A percentile compares a stretch with the other conserved stretches of the same genome.
phyloP scores from a whole-genome alignment of 2,113 vertebrate species.

The Riparia riparia region DNA sequence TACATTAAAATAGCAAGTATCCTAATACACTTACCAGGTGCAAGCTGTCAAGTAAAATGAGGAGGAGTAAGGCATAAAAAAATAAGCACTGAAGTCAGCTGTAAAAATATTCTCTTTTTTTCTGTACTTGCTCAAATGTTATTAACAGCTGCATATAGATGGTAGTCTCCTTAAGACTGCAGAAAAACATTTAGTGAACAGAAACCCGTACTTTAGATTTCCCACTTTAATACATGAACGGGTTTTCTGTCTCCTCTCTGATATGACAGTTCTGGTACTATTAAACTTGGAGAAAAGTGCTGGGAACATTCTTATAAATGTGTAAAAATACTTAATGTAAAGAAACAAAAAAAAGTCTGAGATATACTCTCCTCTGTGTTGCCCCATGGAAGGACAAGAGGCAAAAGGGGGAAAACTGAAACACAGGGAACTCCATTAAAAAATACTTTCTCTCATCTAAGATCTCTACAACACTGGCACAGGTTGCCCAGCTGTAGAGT shows the following conservation, averaged over 20 bases:
- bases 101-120: neutral
- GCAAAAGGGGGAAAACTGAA: neutral
- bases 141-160: neutral
- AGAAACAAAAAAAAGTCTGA: neutral
- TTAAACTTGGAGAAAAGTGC: neutral
- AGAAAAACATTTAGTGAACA: neutral
- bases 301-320: neutral
- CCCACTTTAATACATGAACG: neutral
- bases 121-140: neutral
- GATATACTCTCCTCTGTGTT: neutral
- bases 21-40: neutral
- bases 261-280: neutral
- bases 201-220: neutral
- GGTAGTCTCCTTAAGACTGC: neutral
- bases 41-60: neutral
- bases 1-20: neutral
- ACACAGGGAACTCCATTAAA: neutral
- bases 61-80: neutral
- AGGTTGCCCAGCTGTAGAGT: neutral
- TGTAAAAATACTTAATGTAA: neutral
- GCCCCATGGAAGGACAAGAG: neutral
- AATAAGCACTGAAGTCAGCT: neutral
- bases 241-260: neutral
- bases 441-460: neutral
- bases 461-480: neutral